A percentile compares a stretch with the other conserved stretches of the same genome.
Evolutionary conservation across 1,140 invertebrate species (phyloP).

Genomic region (Drosophila virilis): DNA sequence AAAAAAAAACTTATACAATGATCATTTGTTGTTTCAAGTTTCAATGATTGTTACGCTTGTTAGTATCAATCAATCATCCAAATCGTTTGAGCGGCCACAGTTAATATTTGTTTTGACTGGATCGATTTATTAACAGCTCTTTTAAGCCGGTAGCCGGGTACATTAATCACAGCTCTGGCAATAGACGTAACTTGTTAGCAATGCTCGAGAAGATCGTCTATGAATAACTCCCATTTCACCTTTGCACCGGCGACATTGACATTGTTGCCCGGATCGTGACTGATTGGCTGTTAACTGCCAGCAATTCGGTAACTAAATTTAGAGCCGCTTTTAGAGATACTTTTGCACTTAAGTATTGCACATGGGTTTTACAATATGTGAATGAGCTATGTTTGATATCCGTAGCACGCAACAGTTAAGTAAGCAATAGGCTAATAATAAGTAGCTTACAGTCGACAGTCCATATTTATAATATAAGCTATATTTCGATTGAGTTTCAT

Average conservation of each 20-base stretch:
- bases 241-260: slow-evolving; percentile 24
- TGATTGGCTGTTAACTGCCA: slow-evolving; percentile 31
- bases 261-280: slow-evolving; percentile 32
- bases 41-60: slow-evolving; percentile 33
- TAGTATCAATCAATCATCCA: slow-evolving; percentile 35
- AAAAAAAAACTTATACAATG: background rate
- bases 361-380: background rate
- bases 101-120: slow-evolving; percentile 11
- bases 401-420: slow-evolving; percentile 11
- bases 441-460: background rate
- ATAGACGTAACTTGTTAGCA: slow-evolving; percentile 9
- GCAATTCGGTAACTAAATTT: slow-evolving; percentile 6
- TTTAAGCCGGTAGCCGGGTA: slow-evolving; percentile 13
- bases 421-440: slow-evolving; percentile 4
- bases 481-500: no score
- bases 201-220: slow-evolving; percentile 8
- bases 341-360: slow-evolving; percentile 4
- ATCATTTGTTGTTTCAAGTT: slow-evolving; percentile 20
- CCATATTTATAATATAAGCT: no score
- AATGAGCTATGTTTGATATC: slow-evolving; percentile 1
- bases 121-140: slow-evolving; percentile 2
- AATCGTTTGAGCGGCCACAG: slow-evolving; percentile 1
- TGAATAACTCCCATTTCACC: slow-evolving; percentile 21
- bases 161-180: slow-evolving; percentile 5
- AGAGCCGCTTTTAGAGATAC: slow-evolving; percentile 9